These are phyloP conservation scores for Agapornis roseicollis DNA, from an alignment of 2,113 vertebrate genomes.

Conservation along the genomic window DNA sequence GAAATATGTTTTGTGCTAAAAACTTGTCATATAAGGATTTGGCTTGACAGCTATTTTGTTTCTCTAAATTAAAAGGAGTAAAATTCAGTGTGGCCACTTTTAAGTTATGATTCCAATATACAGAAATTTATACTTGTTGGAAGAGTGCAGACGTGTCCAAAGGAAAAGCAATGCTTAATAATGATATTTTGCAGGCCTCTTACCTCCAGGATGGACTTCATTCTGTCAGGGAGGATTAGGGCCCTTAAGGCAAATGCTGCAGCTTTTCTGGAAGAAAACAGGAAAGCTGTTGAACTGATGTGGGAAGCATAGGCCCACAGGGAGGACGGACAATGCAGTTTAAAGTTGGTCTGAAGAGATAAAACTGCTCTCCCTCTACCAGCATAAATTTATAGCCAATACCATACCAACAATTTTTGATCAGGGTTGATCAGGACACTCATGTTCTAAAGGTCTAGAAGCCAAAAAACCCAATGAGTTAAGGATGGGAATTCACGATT, in stretches of 20 bases:
- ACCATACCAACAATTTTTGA: not conserved
- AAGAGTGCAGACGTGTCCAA: not conserved
- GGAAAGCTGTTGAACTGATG: not conserved
- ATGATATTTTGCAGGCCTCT: not conserved
- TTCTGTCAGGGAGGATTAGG: constrained; percentile 15
- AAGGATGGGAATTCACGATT: not conserved
- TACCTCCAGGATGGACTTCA: not conserved
- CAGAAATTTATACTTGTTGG: not conserved
- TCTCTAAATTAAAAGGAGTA: not conserved
- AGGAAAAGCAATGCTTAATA: constrained; percentile 19
- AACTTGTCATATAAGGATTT: not conserved
- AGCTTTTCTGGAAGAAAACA: not conserved
- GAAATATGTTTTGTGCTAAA: not conserved
- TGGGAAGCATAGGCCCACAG: not conserved
- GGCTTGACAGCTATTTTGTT: constrained; percentile 4
- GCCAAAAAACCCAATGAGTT: not conserved
- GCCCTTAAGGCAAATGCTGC: not conserved
- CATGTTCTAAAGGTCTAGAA: not conserved
- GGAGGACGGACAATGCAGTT: not conserved
- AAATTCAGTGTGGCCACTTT: not conserved
- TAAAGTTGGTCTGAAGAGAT: not conserved
- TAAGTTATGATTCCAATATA: not conserved
- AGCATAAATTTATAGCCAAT: not conserved
- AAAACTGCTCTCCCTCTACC: not conserved
- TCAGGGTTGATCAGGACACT: not conserved